These are phyloP conservation scores for Peromyscus leucopus DNA, from an alignment of 2,113 vertebrate genomes.

Conservation along the genomic window DNA sequence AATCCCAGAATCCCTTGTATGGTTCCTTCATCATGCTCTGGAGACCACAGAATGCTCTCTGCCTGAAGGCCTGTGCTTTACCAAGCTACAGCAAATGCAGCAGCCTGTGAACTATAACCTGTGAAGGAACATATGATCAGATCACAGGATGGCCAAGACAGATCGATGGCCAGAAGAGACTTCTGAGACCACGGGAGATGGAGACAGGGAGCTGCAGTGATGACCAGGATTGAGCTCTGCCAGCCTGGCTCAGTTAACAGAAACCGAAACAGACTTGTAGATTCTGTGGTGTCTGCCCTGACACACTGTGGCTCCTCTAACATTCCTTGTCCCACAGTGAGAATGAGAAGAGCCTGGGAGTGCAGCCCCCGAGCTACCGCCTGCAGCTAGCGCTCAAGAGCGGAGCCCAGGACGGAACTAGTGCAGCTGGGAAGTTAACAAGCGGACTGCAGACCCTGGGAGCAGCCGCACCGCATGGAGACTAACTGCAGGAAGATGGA, in stretches of 20 bases:
- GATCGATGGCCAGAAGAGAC: not conserved
- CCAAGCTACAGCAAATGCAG: not conserved
- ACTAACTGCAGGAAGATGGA: not conserved
- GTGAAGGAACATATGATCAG: not conserved
- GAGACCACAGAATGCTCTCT: not conserved
- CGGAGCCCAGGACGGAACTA: not conserved
- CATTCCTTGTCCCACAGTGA: not conserved
- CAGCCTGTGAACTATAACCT: not conserved
- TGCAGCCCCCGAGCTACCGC: too few species aligned
- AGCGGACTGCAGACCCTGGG: not conserved
- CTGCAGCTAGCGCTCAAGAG: too few species aligned
- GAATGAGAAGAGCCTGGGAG: not conserved
- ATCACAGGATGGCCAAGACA: not conserved
- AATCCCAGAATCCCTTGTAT: not conserved
- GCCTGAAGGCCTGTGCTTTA: not conserved
- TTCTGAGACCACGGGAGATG: not conserved
- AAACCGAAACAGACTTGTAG: not conserved
- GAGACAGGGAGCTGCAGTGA: not conserved
- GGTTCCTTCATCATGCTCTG: not conserved
- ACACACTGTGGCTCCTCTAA: not conserved
- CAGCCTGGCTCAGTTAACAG: not conserved
- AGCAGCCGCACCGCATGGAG: not conserved
- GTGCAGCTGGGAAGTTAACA: too few species aligned
- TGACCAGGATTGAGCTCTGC: not conserved
- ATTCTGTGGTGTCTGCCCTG: not conserved